Conservation (phyloP, 2,113 vertebrate species). For the Asarcornis scutulata region DNA sequence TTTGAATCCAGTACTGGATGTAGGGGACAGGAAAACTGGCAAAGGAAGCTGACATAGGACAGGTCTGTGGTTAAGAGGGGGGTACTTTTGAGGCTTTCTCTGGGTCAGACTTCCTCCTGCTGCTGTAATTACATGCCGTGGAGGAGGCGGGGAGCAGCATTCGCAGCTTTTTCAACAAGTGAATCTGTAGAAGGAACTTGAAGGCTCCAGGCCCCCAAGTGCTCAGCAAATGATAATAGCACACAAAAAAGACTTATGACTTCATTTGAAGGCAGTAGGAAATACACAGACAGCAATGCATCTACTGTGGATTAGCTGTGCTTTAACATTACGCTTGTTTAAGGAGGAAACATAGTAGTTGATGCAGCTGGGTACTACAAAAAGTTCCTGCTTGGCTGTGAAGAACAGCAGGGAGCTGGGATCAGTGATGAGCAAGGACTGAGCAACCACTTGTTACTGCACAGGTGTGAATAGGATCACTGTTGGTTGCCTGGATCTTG, state of each 20-base stretch:
- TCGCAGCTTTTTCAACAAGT: background rate
- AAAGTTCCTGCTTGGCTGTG: background rate
- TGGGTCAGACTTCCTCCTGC: background rate
- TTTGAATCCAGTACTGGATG: background rate
- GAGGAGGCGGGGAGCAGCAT: background rate
- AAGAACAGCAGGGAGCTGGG: accelerated
- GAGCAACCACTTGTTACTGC: accelerated
- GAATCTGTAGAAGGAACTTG: accelerated
- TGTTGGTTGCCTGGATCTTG: accelerated
- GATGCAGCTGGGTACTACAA: accelerated
- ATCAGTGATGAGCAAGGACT: background rate
- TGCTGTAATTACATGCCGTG: accelerated
- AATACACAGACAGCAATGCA: background rate
- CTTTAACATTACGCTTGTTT: background rate
- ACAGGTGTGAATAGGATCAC: accelerated
- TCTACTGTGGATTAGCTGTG: accelerated
- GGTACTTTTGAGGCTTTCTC: background rate
- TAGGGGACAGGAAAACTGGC: background rate
- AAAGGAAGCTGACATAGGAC: accelerated
- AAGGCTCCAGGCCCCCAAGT: accelerated
- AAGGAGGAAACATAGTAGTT: accelerated
- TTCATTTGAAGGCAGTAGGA: background rate
- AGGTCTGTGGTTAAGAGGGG: background rate
- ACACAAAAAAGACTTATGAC: background rate
- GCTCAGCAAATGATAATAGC: background rate